Percentiles rank a stretch among this genome's conserved stretches.
These are phyloP conservation scores for Phrynocephalus guinanensis DNA, from an alignment of 2,797 vertebrate genomes.

Conservation along the genomic window DNA sequence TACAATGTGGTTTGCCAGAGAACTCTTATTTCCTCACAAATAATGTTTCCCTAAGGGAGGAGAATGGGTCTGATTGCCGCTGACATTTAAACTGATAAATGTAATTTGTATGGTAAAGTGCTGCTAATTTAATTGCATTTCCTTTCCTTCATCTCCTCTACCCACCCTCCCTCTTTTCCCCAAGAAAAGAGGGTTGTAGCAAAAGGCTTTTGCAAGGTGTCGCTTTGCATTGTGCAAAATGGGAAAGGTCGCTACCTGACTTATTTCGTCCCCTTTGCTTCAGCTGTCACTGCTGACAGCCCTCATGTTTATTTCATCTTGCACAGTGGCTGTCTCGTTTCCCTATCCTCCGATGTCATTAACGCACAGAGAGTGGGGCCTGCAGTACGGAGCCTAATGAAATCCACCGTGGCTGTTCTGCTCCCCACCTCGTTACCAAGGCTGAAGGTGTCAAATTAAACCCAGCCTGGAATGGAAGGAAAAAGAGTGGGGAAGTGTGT, in stretches of 20 bases:
- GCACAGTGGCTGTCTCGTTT: conserved; percentile 89
- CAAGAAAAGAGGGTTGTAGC: neutral
- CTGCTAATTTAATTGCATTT: conserved; percentile 50
- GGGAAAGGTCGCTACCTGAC: conserved; percentile 83
- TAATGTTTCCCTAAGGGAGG: conserved; percentile 22
- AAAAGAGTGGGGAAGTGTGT: neutral
- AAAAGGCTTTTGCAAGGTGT: conserved; percentile 74
- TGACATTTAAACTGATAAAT: conserved; percentile 58
- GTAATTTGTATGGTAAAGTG: conserved; percentile 64
- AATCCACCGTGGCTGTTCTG: conserved; percentile 89
- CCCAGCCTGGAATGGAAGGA: conserved; percentile 79
- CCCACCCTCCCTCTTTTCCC: conserved; percentile 64
- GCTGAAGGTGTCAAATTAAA: conserved; percentile 96
- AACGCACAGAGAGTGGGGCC: conserved; percentile 87
- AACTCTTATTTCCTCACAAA: neutral
- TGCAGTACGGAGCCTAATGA: conserved; percentile 93
- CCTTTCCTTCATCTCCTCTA: conserved; percentile 38
- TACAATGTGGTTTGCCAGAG: conserved; percentile 8
- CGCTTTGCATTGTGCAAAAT: conserved; percentile 71
- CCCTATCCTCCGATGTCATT: conserved; percentile 96
- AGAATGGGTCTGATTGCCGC: conserved; percentile 37
- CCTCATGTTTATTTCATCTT: conserved; percentile 98
- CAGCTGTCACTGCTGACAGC: conserved; percentile 85
- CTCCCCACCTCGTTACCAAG: conserved; percentile 89
- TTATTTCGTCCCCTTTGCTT: conserved; percentile 80